phyloP scores from a whole-genome alignment of 2,888 invertebrate species.

The Tridacna gigas region DNA sequence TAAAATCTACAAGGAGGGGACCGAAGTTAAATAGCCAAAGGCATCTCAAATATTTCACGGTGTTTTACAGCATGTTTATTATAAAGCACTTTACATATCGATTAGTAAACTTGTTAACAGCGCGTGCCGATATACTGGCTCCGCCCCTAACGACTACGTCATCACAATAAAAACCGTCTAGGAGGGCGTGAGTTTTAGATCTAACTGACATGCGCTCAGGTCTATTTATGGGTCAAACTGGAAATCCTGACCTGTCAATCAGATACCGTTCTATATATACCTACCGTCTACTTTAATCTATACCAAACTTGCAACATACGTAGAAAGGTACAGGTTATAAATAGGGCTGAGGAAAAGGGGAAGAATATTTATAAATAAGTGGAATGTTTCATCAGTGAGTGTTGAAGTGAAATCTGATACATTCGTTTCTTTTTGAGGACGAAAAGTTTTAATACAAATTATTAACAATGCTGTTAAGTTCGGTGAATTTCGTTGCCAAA shows the following conservation, averaged over 20 bases:
- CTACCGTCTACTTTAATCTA: background rate
- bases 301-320: slow-evolving; percentile 18
- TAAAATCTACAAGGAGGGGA: slow-evolving; percentile 19
- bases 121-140: slow-evolving; percentile 18
- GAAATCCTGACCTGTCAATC: slow-evolving; percentile 9
- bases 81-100: slow-evolving; percentile 16
- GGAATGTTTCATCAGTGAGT: slow-evolving; percentile 2
- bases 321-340: slow-evolving; percentile 6
- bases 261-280: slow-evolving; percentile 13
- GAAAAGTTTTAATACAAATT: background rate
- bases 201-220: slow-evolving; percentile 16
- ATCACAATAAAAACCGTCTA: slow-evolving; percentile 12
- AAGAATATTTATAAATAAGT: background rate
- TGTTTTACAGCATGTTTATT: slow-evolving; percentile 17
- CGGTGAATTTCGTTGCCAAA: slow-evolving; percentile 63
- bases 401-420: background rate
- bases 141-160: slow-evolving; percentile 8
- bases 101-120: slow-evolving; percentile 8
- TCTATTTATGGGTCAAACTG: background rate
- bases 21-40: slow-evolving; percentile 8
- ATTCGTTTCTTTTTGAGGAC: background rate
- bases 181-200: slow-evolving; percentile 22
- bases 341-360: background rate
- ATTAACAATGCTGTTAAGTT: slow-evolving; percentile 55
- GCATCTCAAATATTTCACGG: slow-evolving; percentile 28